Evolutionary conservation across 2,797 vertebrate species (phyloP), one percentile per base, ranked within the genome.

Genomic region (Salmo trutta): DNA sequence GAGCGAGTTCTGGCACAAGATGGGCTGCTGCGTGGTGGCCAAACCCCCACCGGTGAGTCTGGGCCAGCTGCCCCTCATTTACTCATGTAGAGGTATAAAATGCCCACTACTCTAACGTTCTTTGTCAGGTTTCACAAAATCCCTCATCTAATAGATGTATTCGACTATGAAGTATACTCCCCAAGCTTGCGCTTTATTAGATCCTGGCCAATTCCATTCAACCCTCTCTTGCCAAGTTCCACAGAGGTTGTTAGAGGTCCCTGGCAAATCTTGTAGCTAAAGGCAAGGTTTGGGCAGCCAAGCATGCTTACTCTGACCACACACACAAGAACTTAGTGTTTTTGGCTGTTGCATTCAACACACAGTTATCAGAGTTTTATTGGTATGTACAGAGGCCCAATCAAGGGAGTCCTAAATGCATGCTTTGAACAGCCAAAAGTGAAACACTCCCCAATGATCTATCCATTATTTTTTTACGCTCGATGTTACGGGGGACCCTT

Each of bases 1-100:
- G 95, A 96, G 95, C n/a, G 94, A 95, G 75, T 96, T 96, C 83
- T 96, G 95, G 95, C 94, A 95, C 92, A 95, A 95, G 86, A 85
- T 96, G 81, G 95, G 95, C 77, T 96, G 95, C 91, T 96, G 95
- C 1, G 95, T 96, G 0, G 94, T 95, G 24, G 95, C 95, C 89
- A 96, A 96, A 66, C 93, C 95, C 47, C 94, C 95, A 77, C 95
- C 95, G 1, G 95, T 96, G 83, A 94, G 95, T 91, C 16, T 21
- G n/a, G 65, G 27, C 65, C 24, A 16, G 27, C 5, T 67, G 27
- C 29, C 12, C 4, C 12, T 67, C 5, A 27, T 66, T 66, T 66
- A 27, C 64, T 27, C 8, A 14, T 56, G 19, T 31, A 67, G 65
- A 31, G 24, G 62, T 65, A 21, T 64, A 27, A 64, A 64, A 64